Conservation (phyloP, 2,888 invertebrate species). For the Perdita meconis region DNA sequence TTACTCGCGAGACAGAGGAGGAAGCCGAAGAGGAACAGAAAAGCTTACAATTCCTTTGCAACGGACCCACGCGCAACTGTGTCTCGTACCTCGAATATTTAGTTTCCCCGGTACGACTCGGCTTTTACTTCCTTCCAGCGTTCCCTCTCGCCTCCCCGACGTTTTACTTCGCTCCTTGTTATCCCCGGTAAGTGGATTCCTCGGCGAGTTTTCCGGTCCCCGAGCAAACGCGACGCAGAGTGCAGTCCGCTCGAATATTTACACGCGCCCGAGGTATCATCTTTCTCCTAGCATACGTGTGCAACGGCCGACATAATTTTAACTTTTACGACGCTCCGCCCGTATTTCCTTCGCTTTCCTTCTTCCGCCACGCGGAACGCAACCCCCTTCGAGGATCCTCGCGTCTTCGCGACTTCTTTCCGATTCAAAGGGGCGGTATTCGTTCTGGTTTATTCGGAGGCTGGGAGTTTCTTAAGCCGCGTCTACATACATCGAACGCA, state of each 20-base stretch:
- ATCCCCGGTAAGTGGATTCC: conserved; percentile 41
- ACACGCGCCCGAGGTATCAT: conserved; percentile 55
- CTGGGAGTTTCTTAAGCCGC: no score
- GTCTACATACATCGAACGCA: no score
- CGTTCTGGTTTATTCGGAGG: no score
- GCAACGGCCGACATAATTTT: conserved; percentile 55
- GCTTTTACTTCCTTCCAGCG: conserved; percentile 5
- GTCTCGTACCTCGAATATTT: not conserved
- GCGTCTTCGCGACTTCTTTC: no score
- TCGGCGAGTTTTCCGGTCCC: conserved; percentile 37
- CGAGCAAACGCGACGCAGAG: conserved; percentile 33
- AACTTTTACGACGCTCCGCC: conserved; percentile 59
- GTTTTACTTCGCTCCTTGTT: conserved; percentile 21
- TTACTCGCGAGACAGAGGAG: no score
- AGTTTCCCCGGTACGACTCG: not conserved
- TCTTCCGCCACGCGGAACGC: no score
- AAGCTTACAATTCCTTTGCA: not conserved
- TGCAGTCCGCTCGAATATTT: conserved; percentile 51
- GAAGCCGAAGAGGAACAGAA: not conserved
- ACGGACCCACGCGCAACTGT: not conserved
- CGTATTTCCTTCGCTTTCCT: conserved; percentile 17
- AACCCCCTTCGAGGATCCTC: no score
- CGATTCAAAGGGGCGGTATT: no score
- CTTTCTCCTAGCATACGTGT: conserved; percentile 35
- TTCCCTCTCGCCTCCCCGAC: not conserved